phyloP scores from a whole-genome alignment of 2,113 vertebrate genomes.

The Pandion haliaetus region DNA sequence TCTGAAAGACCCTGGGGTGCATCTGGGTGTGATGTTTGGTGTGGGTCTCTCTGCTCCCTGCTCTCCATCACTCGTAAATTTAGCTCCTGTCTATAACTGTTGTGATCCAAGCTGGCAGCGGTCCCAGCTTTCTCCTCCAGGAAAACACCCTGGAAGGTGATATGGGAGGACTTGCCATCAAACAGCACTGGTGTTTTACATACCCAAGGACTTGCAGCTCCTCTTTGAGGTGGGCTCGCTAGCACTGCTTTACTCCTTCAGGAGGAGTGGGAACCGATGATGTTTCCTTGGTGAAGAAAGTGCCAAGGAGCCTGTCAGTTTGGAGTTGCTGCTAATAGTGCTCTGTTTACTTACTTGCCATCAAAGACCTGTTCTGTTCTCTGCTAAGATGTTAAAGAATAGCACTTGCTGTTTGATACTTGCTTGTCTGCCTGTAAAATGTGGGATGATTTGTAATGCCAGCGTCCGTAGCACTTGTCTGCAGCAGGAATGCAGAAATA shows the following conservation, averaged over 20 bases:
- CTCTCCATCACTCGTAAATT: not conserved
- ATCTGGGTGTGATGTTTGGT: not conserved
- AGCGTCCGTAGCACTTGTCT: accelerated
- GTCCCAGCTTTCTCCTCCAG: not conserved
- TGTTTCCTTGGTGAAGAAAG: not conserved
- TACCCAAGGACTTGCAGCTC: not conserved
- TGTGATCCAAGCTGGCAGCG: not conserved
- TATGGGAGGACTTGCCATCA: accelerated
- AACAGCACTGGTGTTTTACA: not conserved
- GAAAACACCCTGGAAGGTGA: not conserved
- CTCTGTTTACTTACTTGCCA: not conserved
- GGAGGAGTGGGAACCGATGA: accelerated
- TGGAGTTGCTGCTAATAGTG: not conserved
- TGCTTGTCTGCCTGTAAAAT: not conserved
- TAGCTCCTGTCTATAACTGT: not conserved
- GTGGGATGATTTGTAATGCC: not conserved
- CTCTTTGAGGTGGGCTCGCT: not conserved
- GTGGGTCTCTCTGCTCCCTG: accelerated
- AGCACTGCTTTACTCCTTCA: accelerated
- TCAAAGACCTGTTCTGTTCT: not conserved
- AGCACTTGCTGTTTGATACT: not conserved
- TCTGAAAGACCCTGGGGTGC: not conserved
- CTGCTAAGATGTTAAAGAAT: not conserved
- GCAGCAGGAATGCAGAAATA: not conserved
- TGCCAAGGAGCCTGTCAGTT: not conserved